A percentile compares a stretch with the other conserved stretches of the same genome.
These are phyloP conservation scores for Ornithoptera priamus DNA, from an alignment of 2,888 invertebrate genomes.

Conservation along the genomic window DNA sequence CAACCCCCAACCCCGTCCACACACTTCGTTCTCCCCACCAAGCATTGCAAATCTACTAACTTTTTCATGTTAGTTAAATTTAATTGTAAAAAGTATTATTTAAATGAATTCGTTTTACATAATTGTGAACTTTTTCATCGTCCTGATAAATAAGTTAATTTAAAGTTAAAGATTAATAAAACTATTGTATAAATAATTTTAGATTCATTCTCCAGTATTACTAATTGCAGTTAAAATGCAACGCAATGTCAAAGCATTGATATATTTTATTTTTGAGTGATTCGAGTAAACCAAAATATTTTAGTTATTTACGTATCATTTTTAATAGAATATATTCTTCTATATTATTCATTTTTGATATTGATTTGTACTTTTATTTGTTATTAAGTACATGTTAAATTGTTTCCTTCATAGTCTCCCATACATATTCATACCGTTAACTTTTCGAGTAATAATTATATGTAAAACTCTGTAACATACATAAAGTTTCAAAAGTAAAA, in stretches of 20 bases:
- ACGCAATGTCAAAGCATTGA: neutral
- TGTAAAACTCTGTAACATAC: too few relatives aligned
- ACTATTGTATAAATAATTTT: neutral
- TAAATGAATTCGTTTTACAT: neutral
- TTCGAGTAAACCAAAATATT: neutral
- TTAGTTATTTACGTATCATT: too few relatives aligned
- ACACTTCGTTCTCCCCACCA: slow-evolving; percentile 11
- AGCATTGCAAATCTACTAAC: slow-evolving; percentile 16
- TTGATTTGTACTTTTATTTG: too few relatives aligned
- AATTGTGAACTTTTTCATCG: neutral
- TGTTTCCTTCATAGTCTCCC: too few relatives aligned
- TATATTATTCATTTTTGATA: too few relatives aligned
- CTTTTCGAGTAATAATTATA: too few relatives aligned
- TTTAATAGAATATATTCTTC: too few relatives aligned
- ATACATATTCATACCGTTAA: too few relatives aligned
- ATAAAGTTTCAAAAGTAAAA: too few relatives aligned
- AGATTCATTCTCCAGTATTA: neutral
- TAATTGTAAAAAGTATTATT: neutral
- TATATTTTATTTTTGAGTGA: too few relatives aligned
- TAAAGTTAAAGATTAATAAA: neutral
- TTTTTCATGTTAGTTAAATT: neutral
- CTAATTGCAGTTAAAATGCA: neutral
- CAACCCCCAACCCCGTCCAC: slow-evolving; percentile 35
- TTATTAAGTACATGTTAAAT: too few relatives aligned
- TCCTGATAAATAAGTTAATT: neutral